phyloP scores from a whole-genome alignment of 1,140 invertebrate genomes.

The Drosophila lini region DNA sequence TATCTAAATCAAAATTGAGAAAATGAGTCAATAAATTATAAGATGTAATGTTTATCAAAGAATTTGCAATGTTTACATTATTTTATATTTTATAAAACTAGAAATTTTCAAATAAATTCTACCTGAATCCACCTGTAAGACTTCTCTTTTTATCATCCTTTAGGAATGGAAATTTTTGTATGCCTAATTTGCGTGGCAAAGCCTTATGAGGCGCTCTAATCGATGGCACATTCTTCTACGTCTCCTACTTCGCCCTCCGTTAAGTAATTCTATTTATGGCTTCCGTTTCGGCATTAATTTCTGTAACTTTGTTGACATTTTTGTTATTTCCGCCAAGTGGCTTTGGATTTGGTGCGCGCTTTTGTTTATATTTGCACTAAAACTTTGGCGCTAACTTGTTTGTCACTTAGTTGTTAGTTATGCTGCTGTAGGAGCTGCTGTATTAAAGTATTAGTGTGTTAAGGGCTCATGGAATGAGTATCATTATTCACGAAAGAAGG shows the following conservation, averaged over 20 bases:
- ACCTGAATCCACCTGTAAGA: not conserved
- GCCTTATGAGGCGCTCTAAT: constrained; percentile 11
- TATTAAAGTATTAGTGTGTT: constrained; percentile 54
- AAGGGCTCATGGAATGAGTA: constrained; percentile 28
- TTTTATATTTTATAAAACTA: no score
- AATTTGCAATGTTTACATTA: not conserved
- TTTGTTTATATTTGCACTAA: constrained; percentile 49
- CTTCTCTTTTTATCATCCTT: not conserved
- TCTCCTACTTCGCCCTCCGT: not conserved
- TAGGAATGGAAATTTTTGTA: not conserved
- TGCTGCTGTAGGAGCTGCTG: not conserved
- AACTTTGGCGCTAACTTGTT: constrained; percentile 53
- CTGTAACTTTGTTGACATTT: constrained; percentile 58
- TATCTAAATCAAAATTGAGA: not conserved
- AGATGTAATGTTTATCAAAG: not conserved
- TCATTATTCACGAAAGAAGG: not conserved
- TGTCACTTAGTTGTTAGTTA: constrained; percentile 10
- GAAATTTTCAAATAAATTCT: not conserved
- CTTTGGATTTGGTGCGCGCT: constrained; percentile 11
- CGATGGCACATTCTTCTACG: not conserved
- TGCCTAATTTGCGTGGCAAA: constrained; percentile 26
- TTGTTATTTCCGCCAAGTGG: constrained; percentile 53
- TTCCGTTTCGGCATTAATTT: constrained; percentile 54
- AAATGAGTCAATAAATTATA: constrained; percentile 3
- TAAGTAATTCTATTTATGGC: constrained; percentile 9